Base-by-base conservation (phyloP, 2,888 invertebrate genomes). In the Ommatoiulus sabulosus region DNA sequence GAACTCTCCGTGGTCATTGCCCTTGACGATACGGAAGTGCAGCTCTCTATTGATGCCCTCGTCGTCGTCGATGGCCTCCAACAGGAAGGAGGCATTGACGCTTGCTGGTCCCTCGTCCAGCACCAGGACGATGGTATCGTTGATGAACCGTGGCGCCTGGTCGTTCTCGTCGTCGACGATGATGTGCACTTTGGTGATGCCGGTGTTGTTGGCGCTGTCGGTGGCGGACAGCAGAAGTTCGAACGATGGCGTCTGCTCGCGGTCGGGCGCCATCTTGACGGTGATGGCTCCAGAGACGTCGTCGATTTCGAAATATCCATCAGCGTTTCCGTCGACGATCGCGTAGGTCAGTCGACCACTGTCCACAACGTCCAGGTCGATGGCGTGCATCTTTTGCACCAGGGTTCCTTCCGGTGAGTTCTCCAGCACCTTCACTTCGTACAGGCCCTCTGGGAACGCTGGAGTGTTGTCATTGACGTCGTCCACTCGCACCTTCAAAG, bases 101-200 rank as follows among this genome's bases (percentile, higher is more conserved):
- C 90, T 86, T 89, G 89, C 7, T 90, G 90, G 88, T n/a, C 91
- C 91, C 84, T 88, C 88, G n/a, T 88, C 80, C 43, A 88, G 44
- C 8, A 88, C 80, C 7, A 88, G 35, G 7, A 88, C 57, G 52
- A 88, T 85, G 85, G 97, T 95, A 90, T 95, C 97, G 0, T 95
- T 96, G 90, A 95, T 95, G 92, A 97, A 97, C 89, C 94, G 94
- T 0, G 97, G 97, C 0, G 95, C 93, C 91, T 97, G 97, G 91
- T 97, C 97, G 92, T 97, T 97, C 0, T 96, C 94, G 91, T 97
- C 97, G 90, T 96, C 92, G 1, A 97, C 94, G 92, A 96, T 96
- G 0, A 97, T 90, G 91, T 97, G 97, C 89, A 97, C 92, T 17
- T 52, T 91, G 48, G 88, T 24, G 2, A 92, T 92, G 90, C 95